Evolutionary conservation across 2,797 vertebrate species (phyloP).

Genomic region (Erethizon dorsatum): DNA sequence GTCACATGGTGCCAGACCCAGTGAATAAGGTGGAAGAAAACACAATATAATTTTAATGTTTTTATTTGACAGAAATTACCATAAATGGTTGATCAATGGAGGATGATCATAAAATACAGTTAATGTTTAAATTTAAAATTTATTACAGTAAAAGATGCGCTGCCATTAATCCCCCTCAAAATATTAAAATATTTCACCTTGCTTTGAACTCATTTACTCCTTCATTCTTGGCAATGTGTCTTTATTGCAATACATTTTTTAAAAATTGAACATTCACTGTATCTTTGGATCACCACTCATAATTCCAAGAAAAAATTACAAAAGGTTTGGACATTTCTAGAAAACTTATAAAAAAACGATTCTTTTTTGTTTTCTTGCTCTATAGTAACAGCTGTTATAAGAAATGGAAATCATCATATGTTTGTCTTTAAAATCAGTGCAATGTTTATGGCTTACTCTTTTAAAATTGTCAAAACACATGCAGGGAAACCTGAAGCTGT

Average conservation of each 20-base stretch:
- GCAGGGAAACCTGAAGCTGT: slow-evolving; percentile 56
- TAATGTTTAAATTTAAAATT: not conserved
- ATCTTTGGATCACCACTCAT: not conserved
- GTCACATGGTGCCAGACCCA: not conserved
- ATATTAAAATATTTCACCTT: not conserved
- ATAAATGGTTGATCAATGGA: not conserved
- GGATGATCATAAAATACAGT: not conserved
- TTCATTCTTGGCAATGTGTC: not conserved
- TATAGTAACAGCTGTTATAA: slow-evolving; percentile 46
- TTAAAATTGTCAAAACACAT: slow-evolving; percentile 64
- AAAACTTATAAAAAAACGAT: not conserved
- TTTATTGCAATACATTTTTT: not conserved
- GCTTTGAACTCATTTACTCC: not conserved
- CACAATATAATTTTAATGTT: not conserved
- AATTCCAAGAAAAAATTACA: slow-evolving; percentile 55
- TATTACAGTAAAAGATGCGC: not conserved
- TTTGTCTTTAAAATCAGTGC: slow-evolving; percentile 77
- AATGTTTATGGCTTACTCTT: slow-evolving; percentile 72
- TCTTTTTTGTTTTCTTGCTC: slow-evolving; percentile 58
- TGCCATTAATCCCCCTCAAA: not conserved
- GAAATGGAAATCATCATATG: slow-evolving; percentile 26
- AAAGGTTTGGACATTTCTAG: slow-evolving; percentile 23
- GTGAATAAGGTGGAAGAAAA: not conserved
- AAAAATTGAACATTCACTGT: not conserved
- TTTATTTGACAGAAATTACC: not conserved